These are phyloP conservation scores for Drosophila subquinaria DNA, from an alignment of 2,888 invertebrate genomes.

Conservation along the genomic window DNA sequence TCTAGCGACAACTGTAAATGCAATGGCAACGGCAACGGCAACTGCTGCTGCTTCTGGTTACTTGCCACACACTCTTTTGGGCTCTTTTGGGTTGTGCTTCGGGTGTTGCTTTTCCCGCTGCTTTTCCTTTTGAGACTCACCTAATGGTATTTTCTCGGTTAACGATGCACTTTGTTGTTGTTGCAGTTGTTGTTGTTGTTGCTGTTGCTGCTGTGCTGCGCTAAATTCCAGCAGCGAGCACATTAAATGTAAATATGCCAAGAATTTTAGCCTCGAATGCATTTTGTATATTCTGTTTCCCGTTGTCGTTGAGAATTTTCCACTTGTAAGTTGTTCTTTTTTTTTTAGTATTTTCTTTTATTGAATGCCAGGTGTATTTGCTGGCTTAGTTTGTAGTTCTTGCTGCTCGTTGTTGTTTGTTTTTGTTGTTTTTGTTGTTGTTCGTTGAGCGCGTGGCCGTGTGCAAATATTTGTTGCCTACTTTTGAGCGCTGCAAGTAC, in stretches of 20 bases:
- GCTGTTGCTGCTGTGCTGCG: slow-evolving; percentile 67
- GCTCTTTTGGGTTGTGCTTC: slow-evolving; percentile 6
- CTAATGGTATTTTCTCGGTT: slow-evolving; percentile 86
- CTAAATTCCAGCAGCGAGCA: slow-evolving; percentile 79
- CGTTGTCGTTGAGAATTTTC: slow-evolving; percentile 47
- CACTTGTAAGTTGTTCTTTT: slow-evolving; percentile 31
- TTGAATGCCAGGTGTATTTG: slow-evolving; percentile 32
- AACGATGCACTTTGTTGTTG: slow-evolving; percentile 76
- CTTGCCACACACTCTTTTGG: slow-evolving; percentile 7
- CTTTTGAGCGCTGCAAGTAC: slow-evolving; percentile 21
- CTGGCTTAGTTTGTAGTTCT: slow-evolving; percentile 46
- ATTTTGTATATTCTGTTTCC: slow-evolving; percentile 76
- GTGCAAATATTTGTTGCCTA: slow-evolving; percentile 38
- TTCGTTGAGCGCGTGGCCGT: slow-evolving; percentile 24
- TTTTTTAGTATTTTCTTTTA: slow-evolving; percentile 16
- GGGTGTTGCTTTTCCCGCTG: slow-evolving; percentile 59
- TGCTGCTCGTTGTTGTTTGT: not conserved
- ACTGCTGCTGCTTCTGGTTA: slow-evolving; percentile 17
- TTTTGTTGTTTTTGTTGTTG: slow-evolving; percentile 13
- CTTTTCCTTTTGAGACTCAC: slow-evolving; percentile 80
- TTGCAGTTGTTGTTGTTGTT: slow-evolving; percentile 35
- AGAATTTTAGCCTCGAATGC: slow-evolving; percentile 84
- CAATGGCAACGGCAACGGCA: not conserved
- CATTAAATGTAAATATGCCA: slow-evolving; percentile 84
- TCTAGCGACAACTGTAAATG: slow-evolving; percentile 59